Percentiles rank a stretch among this genome's conserved stretches.
Conservation (phyloP, 2,113 vertebrate genomes). For the Peucedramus taeniatus region DNA sequence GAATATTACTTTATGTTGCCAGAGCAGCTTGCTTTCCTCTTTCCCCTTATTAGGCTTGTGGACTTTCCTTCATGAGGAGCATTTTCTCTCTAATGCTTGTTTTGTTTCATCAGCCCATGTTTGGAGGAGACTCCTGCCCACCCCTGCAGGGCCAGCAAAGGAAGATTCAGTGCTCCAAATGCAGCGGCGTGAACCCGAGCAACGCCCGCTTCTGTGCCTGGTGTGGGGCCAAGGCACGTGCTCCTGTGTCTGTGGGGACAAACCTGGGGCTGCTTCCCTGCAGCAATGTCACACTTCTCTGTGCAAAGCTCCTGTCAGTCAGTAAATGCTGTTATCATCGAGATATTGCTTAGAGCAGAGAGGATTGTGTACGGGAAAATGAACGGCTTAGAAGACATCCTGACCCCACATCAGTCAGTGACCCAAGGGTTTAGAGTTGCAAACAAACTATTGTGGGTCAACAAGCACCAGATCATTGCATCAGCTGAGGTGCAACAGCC, state of each 20-base stretch:
- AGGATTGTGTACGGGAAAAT: background rate
- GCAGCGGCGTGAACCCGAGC: slow-evolving; percentile 63
- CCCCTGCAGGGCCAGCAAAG: background rate
- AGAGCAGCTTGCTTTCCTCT: background rate
- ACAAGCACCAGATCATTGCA: background rate
- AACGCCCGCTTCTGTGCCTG: slow-evolving; percentile 83
- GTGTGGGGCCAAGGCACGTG: slow-evolving; percentile 81
- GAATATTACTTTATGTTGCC: background rate
- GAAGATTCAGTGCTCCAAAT: slow-evolving; percentile 78
- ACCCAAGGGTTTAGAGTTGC: background rate
- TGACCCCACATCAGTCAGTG: background rate
- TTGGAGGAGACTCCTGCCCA: slow-evolving; percentile 17
- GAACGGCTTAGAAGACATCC: background rate
- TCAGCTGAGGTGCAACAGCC: background rate
- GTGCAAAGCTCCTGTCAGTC: background rate
- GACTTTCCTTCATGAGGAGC: background rate
- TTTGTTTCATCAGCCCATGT: slow-evolving; percentile 44
- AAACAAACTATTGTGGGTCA: background rate
- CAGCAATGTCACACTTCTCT: background rate
- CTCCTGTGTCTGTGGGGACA: background rate
- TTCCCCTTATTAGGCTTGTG: background rate
- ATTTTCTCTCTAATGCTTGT: background rate
- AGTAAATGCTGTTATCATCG: background rate
- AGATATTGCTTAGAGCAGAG: background rate
- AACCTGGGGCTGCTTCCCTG: background rate